Conservation (phyloP, 2,797 vertebrate genomes). For the Muscicapa striata region DNA sequence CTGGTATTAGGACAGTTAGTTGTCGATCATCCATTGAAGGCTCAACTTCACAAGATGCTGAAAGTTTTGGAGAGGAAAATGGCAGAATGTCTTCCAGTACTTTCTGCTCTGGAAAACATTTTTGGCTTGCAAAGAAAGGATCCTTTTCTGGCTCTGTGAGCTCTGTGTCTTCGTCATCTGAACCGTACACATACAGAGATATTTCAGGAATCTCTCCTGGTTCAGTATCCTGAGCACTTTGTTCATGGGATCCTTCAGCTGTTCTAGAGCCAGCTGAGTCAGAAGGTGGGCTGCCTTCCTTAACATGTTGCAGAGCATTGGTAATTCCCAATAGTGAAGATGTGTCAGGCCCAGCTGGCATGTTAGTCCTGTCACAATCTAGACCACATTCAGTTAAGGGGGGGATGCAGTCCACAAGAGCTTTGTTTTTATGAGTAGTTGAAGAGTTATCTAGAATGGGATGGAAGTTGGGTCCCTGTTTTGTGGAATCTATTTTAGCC, state of each 20-base stretch:
- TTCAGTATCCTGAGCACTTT: background rate
- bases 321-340: background rate
- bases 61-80: background rate
- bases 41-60: background rate
- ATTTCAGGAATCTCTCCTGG: constrained; percentile 28
- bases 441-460: background rate
- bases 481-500: background rate
- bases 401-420: background rate
- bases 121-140: constrained; percentile 29
- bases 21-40: background rate
- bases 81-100: background rate
- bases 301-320: background rate
- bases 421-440: background rate
- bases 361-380: background rate
- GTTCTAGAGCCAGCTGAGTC: background rate
- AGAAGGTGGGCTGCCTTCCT: background rate
- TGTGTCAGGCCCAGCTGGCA: background rate
- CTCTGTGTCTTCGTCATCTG: constrained; percentile 46
- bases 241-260: background rate
- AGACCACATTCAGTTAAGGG: background rate
- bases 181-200: constrained; percentile 9
- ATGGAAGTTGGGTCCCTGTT: background rate
- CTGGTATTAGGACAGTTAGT: background rate
- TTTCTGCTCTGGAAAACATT: constrained; percentile 31
- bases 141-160: background rate